Evolutionary conservation across 2,888 invertebrate genomes (phyloP).

Genomic region (Drosophila colorata): DNA sequence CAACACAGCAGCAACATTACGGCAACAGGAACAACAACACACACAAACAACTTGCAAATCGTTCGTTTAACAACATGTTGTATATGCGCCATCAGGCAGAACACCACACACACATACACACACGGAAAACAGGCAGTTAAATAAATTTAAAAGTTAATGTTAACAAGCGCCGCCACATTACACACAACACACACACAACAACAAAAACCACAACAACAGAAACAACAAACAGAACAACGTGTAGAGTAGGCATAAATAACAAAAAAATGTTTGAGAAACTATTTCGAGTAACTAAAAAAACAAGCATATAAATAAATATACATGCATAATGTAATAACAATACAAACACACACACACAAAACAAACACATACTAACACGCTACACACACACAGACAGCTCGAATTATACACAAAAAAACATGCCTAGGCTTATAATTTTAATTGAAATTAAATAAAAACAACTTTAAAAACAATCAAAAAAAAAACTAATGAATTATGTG

Average conservation of each 20-base stretch:
- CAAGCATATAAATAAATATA: slow-evolving; percentile 50
- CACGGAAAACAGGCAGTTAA: slow-evolving; percentile 48
- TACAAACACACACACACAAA: slow-evolving; percentile 52
- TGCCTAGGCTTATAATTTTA: slow-evolving; percentile 75
- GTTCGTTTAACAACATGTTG: slow-evolving; percentile 59
- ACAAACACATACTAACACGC: slow-evolving; percentile 40
- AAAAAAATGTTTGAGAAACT: slow-evolving; percentile 65
- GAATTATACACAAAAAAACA: slow-evolving; percentile 73
- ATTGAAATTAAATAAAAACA: slow-evolving; percentile 56
- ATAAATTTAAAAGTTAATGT: slow-evolving; percentile 60
- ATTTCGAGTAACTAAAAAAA: slow-evolving; percentile 64
- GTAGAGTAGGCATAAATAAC: slow-evolving; percentile 55
- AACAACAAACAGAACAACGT: slow-evolving; percentile 44
- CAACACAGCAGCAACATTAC: slow-evolving; percentile 24
- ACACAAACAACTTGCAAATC: slow-evolving; percentile 50
- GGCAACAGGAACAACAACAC: slow-evolving; percentile 27
- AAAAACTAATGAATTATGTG: slow-evolving; percentile 58
- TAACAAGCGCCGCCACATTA: slow-evolving; percentile 51
- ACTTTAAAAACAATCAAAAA: slow-evolving; percentile 64
- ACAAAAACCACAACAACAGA: slow-evolving; percentile 25
- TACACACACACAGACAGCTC: slow-evolving; percentile 46
- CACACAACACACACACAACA: slow-evolving; percentile 28
- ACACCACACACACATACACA: slow-evolving; percentile 14
- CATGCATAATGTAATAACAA: slow-evolving; percentile 73
- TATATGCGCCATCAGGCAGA: slow-evolving; percentile 31